A percentile compares a stretch with the other conserved stretches of the same genome.
These are phyloP conservation scores for Puma concolor DNA, from an alignment of 2,113 vertebrate genomes.

Conservation along the genomic window DNA sequence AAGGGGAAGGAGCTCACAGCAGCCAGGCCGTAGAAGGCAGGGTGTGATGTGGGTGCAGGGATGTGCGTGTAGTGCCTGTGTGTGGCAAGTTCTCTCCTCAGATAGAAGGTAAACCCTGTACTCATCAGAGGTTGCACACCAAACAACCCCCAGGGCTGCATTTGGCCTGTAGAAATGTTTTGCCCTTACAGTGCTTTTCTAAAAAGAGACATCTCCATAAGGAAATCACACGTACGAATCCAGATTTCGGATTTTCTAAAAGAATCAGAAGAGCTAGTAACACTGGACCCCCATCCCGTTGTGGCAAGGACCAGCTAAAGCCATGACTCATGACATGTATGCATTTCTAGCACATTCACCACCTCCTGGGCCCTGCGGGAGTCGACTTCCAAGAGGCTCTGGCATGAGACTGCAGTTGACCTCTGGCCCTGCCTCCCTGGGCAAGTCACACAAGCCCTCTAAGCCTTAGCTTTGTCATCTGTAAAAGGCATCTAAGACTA, in stretches of 20 bases:
- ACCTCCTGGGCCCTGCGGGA: background rate
- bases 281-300: no score
- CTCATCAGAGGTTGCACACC: background rate
- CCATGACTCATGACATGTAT: fast-evolving
- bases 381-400: background rate
- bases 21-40: background rate
- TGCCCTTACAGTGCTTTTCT: background rate
- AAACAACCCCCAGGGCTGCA: background rate
- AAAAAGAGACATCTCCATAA: background rate
- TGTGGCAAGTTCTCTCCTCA: background rate
- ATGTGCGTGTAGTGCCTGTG: fast-evolving
- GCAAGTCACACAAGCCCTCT: background rate
- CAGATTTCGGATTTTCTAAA: background rate
- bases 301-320: background rate
- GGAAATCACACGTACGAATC: background rate
- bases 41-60: background rate
- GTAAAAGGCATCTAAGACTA: background rate
- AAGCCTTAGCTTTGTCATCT: background rate
- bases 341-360: background rate
- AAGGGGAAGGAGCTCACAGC: background rate
- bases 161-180: background rate
- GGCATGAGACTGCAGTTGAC: background rate
- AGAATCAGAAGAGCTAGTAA: background rate
- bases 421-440: background rate
- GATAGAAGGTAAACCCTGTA: background rate